Evolutionary conservation across 2,113 vertebrate species (phyloP).

Genomic region (Columba livia): DNA sequence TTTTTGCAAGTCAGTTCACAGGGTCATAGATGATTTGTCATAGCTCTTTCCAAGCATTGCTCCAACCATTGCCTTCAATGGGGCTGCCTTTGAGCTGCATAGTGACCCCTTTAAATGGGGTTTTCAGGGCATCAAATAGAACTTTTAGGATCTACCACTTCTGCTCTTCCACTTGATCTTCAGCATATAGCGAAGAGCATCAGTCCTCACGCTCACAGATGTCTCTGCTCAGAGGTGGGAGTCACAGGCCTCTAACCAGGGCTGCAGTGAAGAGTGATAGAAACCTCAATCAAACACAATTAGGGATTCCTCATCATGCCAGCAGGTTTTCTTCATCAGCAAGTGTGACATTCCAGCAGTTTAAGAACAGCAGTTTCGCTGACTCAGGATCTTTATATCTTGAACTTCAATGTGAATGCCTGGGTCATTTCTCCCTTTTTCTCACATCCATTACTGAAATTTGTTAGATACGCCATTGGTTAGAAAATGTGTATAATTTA

Average conservation of each 20-base stretch:
- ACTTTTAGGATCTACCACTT: neutral
- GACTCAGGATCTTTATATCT: neutral
- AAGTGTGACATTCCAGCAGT: neutral
- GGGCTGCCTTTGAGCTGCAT: neutral
- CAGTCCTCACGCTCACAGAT: neutral
- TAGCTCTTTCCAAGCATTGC: neutral
- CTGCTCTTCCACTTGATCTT: neutral
- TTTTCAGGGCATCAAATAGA: neutral
- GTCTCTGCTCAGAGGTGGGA: neutral
- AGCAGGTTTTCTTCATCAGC: neutral
- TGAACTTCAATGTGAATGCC: neutral
- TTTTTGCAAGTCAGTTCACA: neutral
- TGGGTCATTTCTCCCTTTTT: neutral
- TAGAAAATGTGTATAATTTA: neutral
- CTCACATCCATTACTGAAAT: neutral
- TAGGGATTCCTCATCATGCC: neutral
- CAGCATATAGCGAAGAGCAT: neutral
- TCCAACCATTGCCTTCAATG: neutral
- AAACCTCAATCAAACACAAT: neutral
- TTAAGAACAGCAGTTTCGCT: neutral
- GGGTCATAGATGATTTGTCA: neutral
- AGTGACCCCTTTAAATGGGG: neutral
- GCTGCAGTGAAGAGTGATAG: neutral
- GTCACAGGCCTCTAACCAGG: neutral
- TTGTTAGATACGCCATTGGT: neutral